Evolutionary conservation across 2,888 invertebrate species (phyloP).

Genomic region (Oligia strigilis): DNA sequence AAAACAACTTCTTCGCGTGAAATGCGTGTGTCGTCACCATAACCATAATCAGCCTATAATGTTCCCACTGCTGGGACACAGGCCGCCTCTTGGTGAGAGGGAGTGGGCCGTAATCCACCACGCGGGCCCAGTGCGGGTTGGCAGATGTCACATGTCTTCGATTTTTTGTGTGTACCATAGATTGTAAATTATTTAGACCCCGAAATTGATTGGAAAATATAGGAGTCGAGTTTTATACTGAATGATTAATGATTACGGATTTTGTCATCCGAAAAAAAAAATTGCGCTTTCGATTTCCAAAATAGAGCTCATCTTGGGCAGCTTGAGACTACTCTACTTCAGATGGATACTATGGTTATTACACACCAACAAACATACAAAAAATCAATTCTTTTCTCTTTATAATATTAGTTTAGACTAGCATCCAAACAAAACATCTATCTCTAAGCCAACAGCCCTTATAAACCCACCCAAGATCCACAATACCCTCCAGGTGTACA

Average conservation of each 20-base stretch:
- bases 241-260: neutral
- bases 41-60: too few relatives aligned
- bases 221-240: neutral
- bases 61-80: too few relatives aligned
- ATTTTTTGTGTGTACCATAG: too few relatives aligned
- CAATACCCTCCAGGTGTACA: conserved; percentile 70
- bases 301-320: neutral
- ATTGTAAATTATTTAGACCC: neutral
- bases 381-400: neutral
- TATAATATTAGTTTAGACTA: neutral
- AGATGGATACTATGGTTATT: neutral
- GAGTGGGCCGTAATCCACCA: too few relatives aligned
- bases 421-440: neutral
- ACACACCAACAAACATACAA: neutral
- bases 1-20: neutral
- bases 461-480: conserved; percentile 52
- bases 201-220: neutral
- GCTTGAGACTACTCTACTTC: neutral
- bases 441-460: neutral
- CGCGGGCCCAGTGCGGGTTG: too few relatives aligned
- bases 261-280: neutral
- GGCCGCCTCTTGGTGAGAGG: too few relatives aligned
- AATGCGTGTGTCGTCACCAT: neutral
- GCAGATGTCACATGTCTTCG: too few relatives aligned
- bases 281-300: neutral